These are phyloP conservation scores for Stramonita haemastoma DNA, from an alignment of 2,888 invertebrate genomes.

Conservation along the genomic window DNA sequence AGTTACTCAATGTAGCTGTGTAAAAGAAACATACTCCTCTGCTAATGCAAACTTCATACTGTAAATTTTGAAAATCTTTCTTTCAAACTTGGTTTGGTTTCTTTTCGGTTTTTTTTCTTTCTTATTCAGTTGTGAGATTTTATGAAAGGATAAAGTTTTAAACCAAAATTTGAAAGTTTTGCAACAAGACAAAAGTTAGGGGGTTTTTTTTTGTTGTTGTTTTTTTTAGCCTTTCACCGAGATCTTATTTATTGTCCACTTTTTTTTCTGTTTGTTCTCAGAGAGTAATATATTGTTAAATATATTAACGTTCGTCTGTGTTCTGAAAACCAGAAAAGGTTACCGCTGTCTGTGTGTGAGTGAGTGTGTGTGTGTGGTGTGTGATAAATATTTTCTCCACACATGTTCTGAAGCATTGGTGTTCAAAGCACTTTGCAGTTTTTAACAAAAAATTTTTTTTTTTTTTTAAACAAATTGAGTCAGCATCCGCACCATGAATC, in stretches of 20 bases:
- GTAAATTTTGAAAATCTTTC: too few species aligned
- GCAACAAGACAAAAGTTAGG: too few species aligned
- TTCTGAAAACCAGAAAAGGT: not conserved
- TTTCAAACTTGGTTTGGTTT: not conserved
- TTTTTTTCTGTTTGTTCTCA: too few species aligned
- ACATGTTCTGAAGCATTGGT: not conserved
- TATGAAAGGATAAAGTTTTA: not conserved
- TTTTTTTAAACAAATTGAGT: too few species aligned
- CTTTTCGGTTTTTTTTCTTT: not conserved
- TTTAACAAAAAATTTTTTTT: too few species aligned
- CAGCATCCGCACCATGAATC: not conserved
- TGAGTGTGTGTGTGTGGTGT: conserved; percentile 25
- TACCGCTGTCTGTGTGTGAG: conserved; percentile 21
- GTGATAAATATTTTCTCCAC: not conserved
- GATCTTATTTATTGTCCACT: not conserved
- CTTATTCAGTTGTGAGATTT: not conserved
- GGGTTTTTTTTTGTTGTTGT: not conserved
- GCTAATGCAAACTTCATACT: too few species aligned
- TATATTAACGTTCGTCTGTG: not conserved
- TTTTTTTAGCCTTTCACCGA: not conserved
- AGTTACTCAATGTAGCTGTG: not conserved
- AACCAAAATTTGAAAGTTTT: not conserved
- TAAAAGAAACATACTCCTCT: not conserved
- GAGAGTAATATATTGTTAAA: not conserved
- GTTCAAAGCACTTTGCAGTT: not conserved